A percentile compares a stretch with the other conserved stretches of the same genome.
phyloP scores from a whole-genome alignment of 2,888 invertebrate genomes.

The Gerris lacustris region DNA sequence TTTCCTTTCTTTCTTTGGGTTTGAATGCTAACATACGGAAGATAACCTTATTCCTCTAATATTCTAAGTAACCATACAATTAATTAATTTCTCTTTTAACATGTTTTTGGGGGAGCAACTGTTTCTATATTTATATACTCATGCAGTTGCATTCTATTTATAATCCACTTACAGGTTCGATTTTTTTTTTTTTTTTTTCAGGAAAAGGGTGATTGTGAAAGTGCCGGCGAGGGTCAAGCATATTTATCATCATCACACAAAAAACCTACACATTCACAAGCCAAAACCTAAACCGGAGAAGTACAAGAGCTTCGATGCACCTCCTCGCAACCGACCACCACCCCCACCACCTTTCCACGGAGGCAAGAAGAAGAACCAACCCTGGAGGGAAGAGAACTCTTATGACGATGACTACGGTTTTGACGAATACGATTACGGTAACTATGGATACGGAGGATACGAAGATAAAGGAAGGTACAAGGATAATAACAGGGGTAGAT shows the following conservation, averaged over 20 bases:
- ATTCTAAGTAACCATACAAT: too few relatives aligned
- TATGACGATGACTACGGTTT: neutral
- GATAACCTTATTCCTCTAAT: too few relatives aligned
- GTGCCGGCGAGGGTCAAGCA: conserved; percentile 33
- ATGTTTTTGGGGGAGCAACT: too few relatives aligned
- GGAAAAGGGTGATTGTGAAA: conserved; percentile 32
- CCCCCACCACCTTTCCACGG: neutral
- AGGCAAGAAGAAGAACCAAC: neutral
- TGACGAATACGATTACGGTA: neutral
- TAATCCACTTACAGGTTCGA: neutral
- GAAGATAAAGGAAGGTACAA: neutral
- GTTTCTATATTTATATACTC: too few relatives aligned
- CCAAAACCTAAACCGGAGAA: conserved; percentile 21
- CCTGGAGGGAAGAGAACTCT: neutral
- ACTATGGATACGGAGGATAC: neutral
- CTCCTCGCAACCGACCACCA: neutral
- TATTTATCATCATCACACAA: conserved; percentile 32
- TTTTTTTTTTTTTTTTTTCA: conserved; percentile 20
- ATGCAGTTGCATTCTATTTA: neutral
- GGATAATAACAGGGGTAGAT: neutral
- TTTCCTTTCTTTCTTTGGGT: too few relatives aligned
- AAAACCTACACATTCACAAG: conserved; percentile 31
- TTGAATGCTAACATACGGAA: too few relatives aligned
- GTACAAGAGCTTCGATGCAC: neutral
- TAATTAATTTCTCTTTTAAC: too few relatives aligned